A percentile compares a stretch with the other conserved stretches of the same genome.
phyloP scores from a whole-genome alignment of 1,140 invertebrate species.

The Brachionus angularis region DNA sequence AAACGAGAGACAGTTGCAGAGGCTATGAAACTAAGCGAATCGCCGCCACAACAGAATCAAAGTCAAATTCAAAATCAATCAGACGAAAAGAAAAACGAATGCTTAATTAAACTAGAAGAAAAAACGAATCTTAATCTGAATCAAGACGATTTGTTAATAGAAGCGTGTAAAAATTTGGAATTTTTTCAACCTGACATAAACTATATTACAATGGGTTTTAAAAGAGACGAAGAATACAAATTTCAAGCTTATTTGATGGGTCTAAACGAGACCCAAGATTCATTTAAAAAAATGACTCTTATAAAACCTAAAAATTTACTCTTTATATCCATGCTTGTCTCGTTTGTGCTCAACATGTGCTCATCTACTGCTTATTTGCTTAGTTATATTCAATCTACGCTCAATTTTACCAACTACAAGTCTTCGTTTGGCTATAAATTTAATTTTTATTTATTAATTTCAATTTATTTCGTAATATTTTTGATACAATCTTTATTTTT shows the following conservation, averaged over 20 bases:
- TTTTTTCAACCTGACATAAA: conserved; percentile 19
- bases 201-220: conserved; percentile 20
- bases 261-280: neutral
- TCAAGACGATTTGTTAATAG: neutral
- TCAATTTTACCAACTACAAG: conserved; percentile 4
- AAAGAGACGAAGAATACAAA: neutral
- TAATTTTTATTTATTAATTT: no score
- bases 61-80: neutral
- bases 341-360: neutral
- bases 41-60: neutral
- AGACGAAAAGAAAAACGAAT: neutral
- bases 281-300: neutral
- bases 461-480: no score
- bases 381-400: neutral
- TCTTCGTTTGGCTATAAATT: neutral
- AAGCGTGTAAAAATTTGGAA: neutral
- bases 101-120: neutral
- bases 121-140: neutral
- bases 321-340: neutral
- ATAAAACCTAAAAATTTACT: neutral
- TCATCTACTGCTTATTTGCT: conserved; percentile 9
- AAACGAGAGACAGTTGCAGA: conserved; percentile 30
- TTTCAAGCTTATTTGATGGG: conserved; percentile 24
- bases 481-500: no score
- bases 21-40: conserved; percentile 10